Percentiles rank a stretch among this genome's conserved stretches.
phyloP scores from a whole-genome alignment of 2,113 vertebrate species.

The Anolis sagrei region DNA sequence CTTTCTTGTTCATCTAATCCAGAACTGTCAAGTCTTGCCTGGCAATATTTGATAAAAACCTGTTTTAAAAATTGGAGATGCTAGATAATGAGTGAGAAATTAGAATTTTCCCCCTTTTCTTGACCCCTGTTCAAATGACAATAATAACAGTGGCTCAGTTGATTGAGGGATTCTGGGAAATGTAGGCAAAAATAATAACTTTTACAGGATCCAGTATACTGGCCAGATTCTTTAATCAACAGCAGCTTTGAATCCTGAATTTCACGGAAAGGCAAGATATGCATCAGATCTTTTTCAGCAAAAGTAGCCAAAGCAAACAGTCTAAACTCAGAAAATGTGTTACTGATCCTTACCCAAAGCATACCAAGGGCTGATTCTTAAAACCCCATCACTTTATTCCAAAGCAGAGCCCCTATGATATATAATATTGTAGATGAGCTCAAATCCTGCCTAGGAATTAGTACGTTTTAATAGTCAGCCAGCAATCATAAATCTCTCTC shows the following conservation, averaged over 20 bases:
- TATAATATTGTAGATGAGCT: background rate
- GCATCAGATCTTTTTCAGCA: background rate
- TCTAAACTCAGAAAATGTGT: background rate
- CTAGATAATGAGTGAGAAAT: no score
- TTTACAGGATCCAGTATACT: background rate
- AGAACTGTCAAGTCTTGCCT: no score
- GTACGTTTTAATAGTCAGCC: background rate
- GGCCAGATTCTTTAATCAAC: slow-evolving; percentile 3
- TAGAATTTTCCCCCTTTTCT: no score
- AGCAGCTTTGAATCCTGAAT: no score
- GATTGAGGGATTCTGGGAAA: background rate
- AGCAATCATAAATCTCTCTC: background rate
- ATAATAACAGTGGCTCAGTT: background rate
- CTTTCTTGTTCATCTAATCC: no score
- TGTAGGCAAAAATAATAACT: background rate
- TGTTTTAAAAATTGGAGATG: no score
- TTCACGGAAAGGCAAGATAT: background rate
- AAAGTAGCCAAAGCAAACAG: background rate
- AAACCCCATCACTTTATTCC: background rate
- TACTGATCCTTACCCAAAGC: slow-evolving; percentile 6
- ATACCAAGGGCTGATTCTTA: background rate
- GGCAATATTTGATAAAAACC: no score
- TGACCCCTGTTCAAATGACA: no score
- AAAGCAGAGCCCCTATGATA: background rate
- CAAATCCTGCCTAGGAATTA: slow-evolving; percentile 39